phyloP scores from a whole-genome alignment of 2,113 vertebrate genomes.

The Cavia aperea region DNA sequence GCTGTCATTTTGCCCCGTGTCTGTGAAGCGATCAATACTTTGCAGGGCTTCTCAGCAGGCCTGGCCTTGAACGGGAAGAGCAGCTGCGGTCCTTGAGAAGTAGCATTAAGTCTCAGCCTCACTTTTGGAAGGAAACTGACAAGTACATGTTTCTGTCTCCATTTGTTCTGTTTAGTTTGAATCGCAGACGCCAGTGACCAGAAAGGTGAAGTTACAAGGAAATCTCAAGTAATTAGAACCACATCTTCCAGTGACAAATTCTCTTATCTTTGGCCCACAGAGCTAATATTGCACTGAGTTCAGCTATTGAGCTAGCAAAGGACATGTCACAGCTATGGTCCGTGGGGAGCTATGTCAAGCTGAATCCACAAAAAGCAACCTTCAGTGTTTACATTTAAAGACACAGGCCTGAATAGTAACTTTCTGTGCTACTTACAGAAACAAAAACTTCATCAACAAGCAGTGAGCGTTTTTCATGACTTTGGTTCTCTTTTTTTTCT shows the following conservation, averaged over 20 bases:
- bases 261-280: constrained; percentile 41
- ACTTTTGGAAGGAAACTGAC: neutral
- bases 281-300: constrained; percentile 36
- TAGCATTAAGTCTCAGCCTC: neutral
- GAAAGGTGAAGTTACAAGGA: constrained; percentile 57
- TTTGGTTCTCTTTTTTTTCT: neutral
- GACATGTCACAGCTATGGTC: constrained; percentile 5
- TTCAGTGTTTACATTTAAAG: constrained; percentile 33
- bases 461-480: neutral
- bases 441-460: neutral
- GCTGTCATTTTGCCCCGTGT: neutral
- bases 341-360: constrained; percentile 18
- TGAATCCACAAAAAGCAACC: constrained; percentile 30
- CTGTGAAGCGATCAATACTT: neutral
- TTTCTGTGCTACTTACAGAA: constrained; percentile 11
- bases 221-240: constrained; percentile 62
- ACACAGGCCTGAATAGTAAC: neutral
- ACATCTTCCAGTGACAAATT: constrained; percentile 55
- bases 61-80: neutral
- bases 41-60: neutral
- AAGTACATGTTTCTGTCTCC: constrained; percentile 3
- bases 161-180: constrained; percentile 54
- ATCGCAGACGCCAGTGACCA: constrained; percentile 39
- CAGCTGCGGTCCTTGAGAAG: neutral
- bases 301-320: constrained; percentile 57